Conservation (phyloP, 2,888 invertebrate genomes). For the Julus scandinavius region DNA sequence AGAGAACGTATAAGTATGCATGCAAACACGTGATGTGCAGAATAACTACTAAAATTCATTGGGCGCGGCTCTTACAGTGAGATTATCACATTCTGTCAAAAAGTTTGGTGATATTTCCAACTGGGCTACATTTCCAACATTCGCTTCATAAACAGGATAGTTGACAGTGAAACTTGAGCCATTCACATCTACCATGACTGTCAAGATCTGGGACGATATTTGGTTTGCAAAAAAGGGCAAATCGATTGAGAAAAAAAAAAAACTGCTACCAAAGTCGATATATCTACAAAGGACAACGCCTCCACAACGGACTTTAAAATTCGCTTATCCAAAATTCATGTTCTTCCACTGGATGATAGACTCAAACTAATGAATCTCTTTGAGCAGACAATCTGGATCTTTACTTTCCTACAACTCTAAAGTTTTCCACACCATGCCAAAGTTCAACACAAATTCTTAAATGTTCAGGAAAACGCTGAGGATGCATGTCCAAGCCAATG, state of each 20-base stretch:
- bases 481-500: too few species aligned
- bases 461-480: not conserved
- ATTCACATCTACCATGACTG: not conserved
- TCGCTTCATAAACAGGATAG: not conserved
- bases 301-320: not conserved
- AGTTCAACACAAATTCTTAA: not conserved
- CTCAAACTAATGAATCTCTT: not conserved
- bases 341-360: not conserved
- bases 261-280: conserved; percentile 12
- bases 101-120: not conserved
- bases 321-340: not conserved
- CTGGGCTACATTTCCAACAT: not conserved
- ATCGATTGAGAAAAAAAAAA: not conserved
- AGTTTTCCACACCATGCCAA: not conserved
- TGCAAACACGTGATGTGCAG: not conserved
- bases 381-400: not conserved
- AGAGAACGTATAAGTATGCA: not conserved
- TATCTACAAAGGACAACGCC: not conserved
- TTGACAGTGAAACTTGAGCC: conserved; percentile 38
- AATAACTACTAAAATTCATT: not conserved
- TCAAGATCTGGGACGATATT: not conserved
- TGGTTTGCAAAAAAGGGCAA: not conserved
- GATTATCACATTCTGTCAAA: not conserved
- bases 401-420: too few species aligned
- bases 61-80: not conserved